Evolutionary conservation across 1,140 invertebrate genomes (phyloP).

Genomic region (Drosophila insularis): DNA sequence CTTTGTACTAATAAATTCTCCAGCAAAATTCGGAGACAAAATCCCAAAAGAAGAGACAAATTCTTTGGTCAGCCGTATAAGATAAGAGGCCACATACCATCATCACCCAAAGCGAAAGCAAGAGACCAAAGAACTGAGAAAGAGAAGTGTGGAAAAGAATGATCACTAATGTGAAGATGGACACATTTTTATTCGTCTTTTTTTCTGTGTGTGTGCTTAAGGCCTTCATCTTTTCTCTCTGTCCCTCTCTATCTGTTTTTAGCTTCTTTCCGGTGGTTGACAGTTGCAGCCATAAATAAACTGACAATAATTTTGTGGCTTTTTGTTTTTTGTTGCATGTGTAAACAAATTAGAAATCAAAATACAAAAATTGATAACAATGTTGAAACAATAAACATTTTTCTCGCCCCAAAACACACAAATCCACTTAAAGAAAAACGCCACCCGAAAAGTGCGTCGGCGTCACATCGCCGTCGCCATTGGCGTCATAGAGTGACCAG

Average conservation of each 20-base stretch:
- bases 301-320: conserved; percentile 67
- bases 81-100: conserved; percentile 54
- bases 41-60: conserved; percentile 35
- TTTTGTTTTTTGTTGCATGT: conserved; percentile 29
- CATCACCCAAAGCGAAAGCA: not conserved
- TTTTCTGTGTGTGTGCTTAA: not conserved
- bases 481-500: conserved; percentile 41
- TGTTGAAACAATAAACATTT: conserved; percentile 83
- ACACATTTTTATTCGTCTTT: conserved; percentile 11
- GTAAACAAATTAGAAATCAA: conserved; percentile 82
- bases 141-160: conserved; percentile 42
- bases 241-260: conserved; percentile 45
- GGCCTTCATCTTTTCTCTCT: conserved; percentile 57
- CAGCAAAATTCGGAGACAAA: conserved; percentile 58
- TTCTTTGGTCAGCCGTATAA: conserved; percentile 31
- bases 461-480: conserved; percentile 15
- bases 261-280: conserved; percentile 35
- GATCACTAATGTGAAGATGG: conserved; percentile 33
- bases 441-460: conserved; percentile 22
- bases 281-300: conserved; percentile 71
- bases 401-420: conserved; percentile 81
- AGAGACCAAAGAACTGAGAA: conserved; percentile 5
- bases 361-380: conserved; percentile 76
- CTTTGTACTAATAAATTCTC: conserved; percentile 81
- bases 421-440: conserved; percentile 80